Conservation (phyloP, 2,888 invertebrate genomes). For the Raillietiella orientalis region DNA sequence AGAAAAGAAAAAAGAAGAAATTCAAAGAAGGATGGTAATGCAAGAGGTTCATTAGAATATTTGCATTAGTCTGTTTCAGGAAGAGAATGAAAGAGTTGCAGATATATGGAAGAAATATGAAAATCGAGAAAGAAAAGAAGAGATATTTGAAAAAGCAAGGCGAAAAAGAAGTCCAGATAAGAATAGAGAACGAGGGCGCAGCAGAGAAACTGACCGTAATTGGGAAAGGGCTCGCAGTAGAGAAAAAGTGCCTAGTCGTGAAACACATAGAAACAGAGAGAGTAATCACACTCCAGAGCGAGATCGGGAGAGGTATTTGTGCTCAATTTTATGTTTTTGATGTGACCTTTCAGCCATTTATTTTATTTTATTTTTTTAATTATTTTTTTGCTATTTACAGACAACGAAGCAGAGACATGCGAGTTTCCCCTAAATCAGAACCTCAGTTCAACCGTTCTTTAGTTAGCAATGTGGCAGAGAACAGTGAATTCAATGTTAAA, state of each 20-base stretch:
- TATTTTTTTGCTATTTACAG: too few species aligned
- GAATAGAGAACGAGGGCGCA: slow-evolving; percentile 14
- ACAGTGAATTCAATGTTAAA: too few species aligned
- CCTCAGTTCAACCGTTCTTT: too few species aligned
- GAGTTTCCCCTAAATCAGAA: too few species aligned
- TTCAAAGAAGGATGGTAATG: slow-evolving; percentile 52
- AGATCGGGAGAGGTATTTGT: slow-evolving; percentile 5
- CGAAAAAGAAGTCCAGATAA: not conserved
- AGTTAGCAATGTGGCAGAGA: too few species aligned
- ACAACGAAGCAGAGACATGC: too few species aligned
- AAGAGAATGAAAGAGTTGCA: slow-evolving; percentile 13
- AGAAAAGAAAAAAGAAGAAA: slow-evolving; percentile 85
- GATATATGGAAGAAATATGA: slow-evolving; percentile 5
- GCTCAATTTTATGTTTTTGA: too few species aligned
- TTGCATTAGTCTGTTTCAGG: slow-evolving; percentile 16
- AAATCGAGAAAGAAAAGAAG: slow-evolving; percentile 7
- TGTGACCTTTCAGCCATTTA: too few species aligned
- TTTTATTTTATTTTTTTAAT: too few species aligned
- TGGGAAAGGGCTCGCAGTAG: slow-evolving; percentile 12
- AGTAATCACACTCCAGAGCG: slow-evolving; percentile 9
- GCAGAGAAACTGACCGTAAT: slow-evolving; percentile 13
- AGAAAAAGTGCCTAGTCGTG: slow-evolving; percentile 10
- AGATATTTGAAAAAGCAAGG: slow-evolving; percentile 13
- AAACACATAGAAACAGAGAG: slow-evolving; percentile 9
- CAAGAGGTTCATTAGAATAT: not conserved